These are phyloP conservation scores for Callithrix jacchus DNA, from an alignment of 2,113 vertebrate genomes.

Conservation along the genomic window DNA sequence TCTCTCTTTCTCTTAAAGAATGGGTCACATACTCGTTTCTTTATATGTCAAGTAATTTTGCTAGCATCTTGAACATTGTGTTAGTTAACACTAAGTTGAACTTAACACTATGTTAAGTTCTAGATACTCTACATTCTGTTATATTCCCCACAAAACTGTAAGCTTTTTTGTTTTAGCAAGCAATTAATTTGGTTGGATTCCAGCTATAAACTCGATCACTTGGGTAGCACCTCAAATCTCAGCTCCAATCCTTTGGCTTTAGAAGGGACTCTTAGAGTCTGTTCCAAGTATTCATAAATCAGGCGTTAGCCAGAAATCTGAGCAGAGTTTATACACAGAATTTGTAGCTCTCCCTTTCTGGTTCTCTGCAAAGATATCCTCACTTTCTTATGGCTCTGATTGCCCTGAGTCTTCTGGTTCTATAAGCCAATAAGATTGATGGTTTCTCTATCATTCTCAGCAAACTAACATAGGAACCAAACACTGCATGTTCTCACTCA, in stretches of 20 bases:
- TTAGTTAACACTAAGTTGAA: too few species aligned
- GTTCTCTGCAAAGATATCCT: background rate
- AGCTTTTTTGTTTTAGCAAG: background rate
- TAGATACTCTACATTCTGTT: background rate
- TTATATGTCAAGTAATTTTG: background rate
- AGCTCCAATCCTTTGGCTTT: background rate
- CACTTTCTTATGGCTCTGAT: background rate
- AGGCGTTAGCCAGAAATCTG: background rate
- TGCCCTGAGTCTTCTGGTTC: background rate
- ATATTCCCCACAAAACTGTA: background rate
- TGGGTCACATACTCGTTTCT: background rate
- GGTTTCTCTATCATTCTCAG: background rate
- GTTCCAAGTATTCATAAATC: background rate
- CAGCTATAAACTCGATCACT: background rate
- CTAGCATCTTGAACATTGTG: background rate
- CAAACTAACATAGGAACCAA: too few species aligned
- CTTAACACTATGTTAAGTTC: background rate
- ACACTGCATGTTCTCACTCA: too few species aligned
- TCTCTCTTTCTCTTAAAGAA: background rate
- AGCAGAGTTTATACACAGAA: background rate
- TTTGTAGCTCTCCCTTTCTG: background rate
- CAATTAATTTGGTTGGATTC: background rate
- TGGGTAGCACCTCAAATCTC: background rate
- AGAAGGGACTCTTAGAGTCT: background rate
- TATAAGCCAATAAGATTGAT: background rate